A percentile compares a stretch with the other conserved stretches of the same genome.
These are phyloP conservation scores for Phylloscopus collybita DNA, from an alignment of 2,797 vertebrate genomes.

Conservation along the genomic window DNA sequence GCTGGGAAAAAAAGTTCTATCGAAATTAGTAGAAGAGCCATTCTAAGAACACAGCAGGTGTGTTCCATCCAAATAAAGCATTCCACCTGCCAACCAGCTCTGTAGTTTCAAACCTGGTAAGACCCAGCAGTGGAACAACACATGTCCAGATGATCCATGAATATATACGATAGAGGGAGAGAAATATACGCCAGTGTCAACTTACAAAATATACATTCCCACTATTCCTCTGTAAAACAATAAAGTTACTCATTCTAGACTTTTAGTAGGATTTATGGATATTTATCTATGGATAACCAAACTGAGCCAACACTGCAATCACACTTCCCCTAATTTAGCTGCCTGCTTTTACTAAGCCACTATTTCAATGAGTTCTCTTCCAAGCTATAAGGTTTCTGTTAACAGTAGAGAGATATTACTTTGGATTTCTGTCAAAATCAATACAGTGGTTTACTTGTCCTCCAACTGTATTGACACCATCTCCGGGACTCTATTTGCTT, in stretches of 20 bases:
- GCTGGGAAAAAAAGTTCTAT: neutral
- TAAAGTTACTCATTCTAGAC: neutral
- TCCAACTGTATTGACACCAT: conserved; percentile 39
- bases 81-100: neutral
- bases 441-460: conserved; percentile 70
- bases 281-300: neutral
- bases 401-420: conserved; percentile 43
- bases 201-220: neutral
- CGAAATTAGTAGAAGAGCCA: neutral
- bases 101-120: neutral
- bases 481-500: conserved; percentile 51
- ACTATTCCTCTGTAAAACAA: neutral
- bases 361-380: conserved; percentile 15
- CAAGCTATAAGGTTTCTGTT: conserved; percentile 33
- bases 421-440: conserved; percentile 69
- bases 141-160: neutral
- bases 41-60: neutral
- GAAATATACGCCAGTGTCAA: neutral
- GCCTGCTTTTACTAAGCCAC: conserved; percentile 14
- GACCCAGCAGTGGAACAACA: neutral
- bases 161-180: neutral
- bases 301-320: neutral
- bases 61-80: neutral
- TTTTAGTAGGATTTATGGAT: neutral
- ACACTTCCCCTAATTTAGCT: neutral